A percentile compares a stretch with the other conserved stretches of the same genome.
phyloP scores from a whole-genome alignment of 2,113 vertebrate genomes.

The Haliaeetus leucogaster region DNA sequence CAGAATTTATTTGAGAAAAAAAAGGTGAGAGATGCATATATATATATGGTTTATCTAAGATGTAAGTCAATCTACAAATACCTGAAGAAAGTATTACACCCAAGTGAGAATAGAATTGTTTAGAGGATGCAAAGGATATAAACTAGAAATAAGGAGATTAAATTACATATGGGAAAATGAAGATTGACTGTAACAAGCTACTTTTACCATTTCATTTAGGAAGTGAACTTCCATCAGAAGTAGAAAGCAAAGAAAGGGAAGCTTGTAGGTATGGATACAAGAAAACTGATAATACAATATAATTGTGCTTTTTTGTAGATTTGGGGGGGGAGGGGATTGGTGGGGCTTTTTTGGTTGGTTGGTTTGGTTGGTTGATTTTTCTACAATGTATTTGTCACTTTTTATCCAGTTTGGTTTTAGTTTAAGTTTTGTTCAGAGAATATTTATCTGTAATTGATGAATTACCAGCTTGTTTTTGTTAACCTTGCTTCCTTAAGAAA shows the following conservation, averaged over 20 bases:
- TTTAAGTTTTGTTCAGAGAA: background rate
- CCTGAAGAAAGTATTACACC: background rate
- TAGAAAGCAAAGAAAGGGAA: constrained; percentile 31
- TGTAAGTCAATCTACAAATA: background rate
- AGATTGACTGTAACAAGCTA: background rate
- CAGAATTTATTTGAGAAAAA: background rate
- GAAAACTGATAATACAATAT: background rate
- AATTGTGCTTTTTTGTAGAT: background rate
- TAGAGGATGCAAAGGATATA: background rate
- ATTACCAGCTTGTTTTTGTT: background rate
- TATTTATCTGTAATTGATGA: background rate
- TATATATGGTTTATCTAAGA: background rate
- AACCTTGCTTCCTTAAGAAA: background rate
- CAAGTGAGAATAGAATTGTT: background rate
- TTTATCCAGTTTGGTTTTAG: background rate
- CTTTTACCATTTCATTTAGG: background rate
- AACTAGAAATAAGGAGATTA: background rate
- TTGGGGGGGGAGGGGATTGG: background rate
- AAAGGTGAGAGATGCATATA: background rate
- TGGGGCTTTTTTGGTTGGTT: fast-evolving
- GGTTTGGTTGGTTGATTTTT: background rate
- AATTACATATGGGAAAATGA: background rate
- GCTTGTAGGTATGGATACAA: background rate
- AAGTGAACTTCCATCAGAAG: constrained; percentile 18
- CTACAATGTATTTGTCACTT: background rate